Evolutionary conservation across 2,113 vertebrate genomes (phyloP).

Genomic region (Myotis lucifugus): DNA sequence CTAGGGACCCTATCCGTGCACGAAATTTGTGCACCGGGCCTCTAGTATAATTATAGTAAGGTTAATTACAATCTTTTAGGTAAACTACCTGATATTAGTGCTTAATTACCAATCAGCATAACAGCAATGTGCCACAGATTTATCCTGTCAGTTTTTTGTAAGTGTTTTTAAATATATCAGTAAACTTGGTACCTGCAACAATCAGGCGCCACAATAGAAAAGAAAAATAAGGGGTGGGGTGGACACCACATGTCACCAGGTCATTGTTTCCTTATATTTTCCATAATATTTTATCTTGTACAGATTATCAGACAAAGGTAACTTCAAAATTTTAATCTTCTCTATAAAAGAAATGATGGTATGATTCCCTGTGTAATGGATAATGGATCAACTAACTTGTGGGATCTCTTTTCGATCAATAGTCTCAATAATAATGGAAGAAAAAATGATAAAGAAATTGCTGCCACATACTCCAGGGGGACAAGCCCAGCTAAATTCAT

Average conservation of each 20-base stretch:
- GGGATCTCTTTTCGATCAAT: neutral
- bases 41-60: too few relatives aligned
- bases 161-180: neutral
- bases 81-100: neutral
- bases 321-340: neutral
- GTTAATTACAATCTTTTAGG: neutral
- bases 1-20: too few relatives aligned
- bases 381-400: neutral
- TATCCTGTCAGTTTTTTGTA: neutral
- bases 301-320: slow-evolving; percentile 28
- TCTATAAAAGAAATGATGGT: neutral
- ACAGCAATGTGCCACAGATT: neutral
- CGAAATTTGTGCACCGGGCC: too few relatives aligned
- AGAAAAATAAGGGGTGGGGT: neutral
- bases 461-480: neutral
- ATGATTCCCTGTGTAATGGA: neutral
- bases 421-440: neutral
- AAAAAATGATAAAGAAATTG: slow-evolving; percentile 13
- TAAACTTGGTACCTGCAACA: neutral
- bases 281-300: neutral
- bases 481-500: neutral
- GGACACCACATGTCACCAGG: neutral
- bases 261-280: neutral
- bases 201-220: neutral
- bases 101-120: neutral